Percentiles rank a stretch among this genome's conserved stretches.
Evolutionary conservation across 2,797 vertebrate genomes (phyloP).

Genomic region (Pelodytes ibericus): DNA sequence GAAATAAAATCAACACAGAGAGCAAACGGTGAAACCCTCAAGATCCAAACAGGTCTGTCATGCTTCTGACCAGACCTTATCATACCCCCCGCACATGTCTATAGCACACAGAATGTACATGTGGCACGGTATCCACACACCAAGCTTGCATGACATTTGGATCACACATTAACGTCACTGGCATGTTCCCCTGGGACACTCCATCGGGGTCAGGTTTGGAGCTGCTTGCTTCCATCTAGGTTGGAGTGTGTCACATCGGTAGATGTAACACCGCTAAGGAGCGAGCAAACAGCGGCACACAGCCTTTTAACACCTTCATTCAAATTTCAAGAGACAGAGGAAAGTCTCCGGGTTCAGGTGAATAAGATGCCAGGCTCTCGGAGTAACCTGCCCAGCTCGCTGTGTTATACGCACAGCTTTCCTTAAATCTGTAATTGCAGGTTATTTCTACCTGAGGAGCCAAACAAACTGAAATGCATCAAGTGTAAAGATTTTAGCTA

Average conservation of each 20-base stretch:
- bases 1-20: too few relatives aligned
- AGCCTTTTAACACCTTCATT: slow-evolving; percentile 44
- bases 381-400: slow-evolving; percentile 13
- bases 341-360: slow-evolving; percentile 24
- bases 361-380: slow-evolving; percentile 21
- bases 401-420: too few relatives aligned
- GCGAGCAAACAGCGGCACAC: slow-evolving; percentile 10
- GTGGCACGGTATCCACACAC: background rate
- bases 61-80: too few relatives aligned
- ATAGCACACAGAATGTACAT: slow-evolving; percentile 3
- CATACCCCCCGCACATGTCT: background rate
- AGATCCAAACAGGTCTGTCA: too few relatives aligned
- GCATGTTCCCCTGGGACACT: slow-evolving; percentile 24
- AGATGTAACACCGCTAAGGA: slow-evolving; percentile 20
- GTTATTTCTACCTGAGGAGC: too few relatives aligned
- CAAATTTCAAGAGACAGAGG: slow-evolving; percentile 34
- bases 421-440: too few relatives aligned
- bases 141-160: background rate
- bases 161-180: slow-evolving; percentile 19
- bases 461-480: too few relatives aligned
- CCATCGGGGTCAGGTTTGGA: slow-evolving; percentile 31
- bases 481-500: too few relatives aligned
- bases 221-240: slow-evolving; percentile 9
- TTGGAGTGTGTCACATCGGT: slow-evolving; percentile 29
- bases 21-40: too few relatives aligned